A percentile compares a stretch with the other conserved stretches of the same genome.
phyloP scores from a whole-genome alignment of 1,140 invertebrate species.

The Penaeus japonicus region DNA sequence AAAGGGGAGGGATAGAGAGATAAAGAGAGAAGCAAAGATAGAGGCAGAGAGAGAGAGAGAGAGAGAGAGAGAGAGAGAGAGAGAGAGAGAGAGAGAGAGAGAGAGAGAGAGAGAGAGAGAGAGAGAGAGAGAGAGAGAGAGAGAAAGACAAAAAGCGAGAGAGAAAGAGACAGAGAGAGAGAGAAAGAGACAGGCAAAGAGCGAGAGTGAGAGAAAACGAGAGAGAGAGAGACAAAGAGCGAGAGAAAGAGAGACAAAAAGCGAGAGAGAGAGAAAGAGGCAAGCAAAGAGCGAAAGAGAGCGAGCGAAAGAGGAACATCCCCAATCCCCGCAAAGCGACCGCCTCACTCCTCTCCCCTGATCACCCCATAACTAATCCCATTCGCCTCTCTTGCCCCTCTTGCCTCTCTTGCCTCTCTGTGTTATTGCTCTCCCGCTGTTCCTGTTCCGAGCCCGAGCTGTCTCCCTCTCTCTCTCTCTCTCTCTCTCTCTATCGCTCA shows the following conservation, averaged over 20 bases:
- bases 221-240: too few species aligned
- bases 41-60: too few species aligned
- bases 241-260: too few species aligned
- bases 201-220: background rate
- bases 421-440: background rate
- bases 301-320: too few species aligned
- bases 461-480: background rate
- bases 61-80: background rate
- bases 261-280: too few species aligned
- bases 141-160: background rate
- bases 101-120: conserved; percentile 9
- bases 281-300: too few species aligned
- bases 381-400: background rate
- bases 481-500: background rate
- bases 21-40: background rate
- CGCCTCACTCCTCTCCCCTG: too few species aligned
- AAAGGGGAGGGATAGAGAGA: conserved; percentile 14
- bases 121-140: background rate
- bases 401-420: background rate
- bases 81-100: background rate
- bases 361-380: too few species aligned
- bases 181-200: background rate
- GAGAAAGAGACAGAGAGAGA: background rate
- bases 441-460: background rate
- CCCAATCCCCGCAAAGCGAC: too few species aligned